Conservation (phyloP, 2,113 vertebrate species). For the Leucopsar rothschildi region DNA sequence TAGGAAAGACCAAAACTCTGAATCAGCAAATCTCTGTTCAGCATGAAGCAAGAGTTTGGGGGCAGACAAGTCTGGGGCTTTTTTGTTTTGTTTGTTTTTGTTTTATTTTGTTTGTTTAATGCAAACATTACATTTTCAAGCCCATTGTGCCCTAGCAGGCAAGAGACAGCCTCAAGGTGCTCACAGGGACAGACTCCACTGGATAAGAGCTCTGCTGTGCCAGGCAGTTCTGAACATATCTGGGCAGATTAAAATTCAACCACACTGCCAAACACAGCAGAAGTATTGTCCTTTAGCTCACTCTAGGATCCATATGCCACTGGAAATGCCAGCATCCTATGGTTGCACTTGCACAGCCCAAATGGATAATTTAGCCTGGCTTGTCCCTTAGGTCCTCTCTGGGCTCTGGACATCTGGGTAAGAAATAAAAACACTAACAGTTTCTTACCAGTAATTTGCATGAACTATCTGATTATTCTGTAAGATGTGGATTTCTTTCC, state of each 20-base stretch:
- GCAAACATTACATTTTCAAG: background rate
- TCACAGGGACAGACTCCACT: fast-evolving
- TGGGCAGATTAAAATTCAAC: background rate
- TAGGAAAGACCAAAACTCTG: background rate
- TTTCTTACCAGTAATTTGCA: background rate
- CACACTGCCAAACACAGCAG: background rate
- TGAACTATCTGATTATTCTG: background rate
- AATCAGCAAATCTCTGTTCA: background rate
- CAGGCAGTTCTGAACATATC: background rate
- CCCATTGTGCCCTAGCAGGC: background rate
- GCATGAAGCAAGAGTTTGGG: background rate
- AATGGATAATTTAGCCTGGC: background rate
- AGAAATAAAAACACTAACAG: background rate
- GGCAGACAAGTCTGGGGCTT: background rate
- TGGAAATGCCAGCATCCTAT: background rate
- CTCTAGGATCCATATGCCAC: background rate
- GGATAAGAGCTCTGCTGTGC: background rate
- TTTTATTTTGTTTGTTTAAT: background rate
- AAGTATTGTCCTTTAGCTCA: background rate
- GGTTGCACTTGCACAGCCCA: background rate
- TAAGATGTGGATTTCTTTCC: background rate
- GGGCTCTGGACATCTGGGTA: background rate
- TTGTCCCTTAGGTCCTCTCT: background rate
- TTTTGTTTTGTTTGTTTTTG: background rate
- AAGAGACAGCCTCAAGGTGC: background rate